Conservation (phyloP, 1,140 invertebrate species). For the Latrodectus geometricus region DNA sequence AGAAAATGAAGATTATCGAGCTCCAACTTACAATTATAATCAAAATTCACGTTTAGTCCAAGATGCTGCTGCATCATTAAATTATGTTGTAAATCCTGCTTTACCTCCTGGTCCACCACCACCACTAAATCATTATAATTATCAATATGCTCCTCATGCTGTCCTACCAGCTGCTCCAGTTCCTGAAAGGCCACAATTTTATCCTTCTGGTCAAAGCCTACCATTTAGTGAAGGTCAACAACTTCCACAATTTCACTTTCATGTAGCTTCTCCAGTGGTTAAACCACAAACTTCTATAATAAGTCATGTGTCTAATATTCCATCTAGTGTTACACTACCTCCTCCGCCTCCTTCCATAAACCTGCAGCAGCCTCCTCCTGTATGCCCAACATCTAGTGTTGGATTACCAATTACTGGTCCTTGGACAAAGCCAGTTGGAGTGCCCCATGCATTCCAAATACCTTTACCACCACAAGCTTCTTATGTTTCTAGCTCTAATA, state of each 20-base stretch:
- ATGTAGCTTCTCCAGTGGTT: slow-evolving; percentile 61
- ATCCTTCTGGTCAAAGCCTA: slow-evolving; percentile 53
- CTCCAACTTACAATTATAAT: slow-evolving; percentile 19
- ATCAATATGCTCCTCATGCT: slow-evolving; percentile 65
- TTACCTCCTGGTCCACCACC: slow-evolving; percentile 46
- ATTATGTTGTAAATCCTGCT: slow-evolving; percentile 35
- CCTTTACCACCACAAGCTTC: slow-evolving; percentile 69
- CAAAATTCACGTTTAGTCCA: slow-evolving; percentile 15
- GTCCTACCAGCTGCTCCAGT: slow-evolving; percentile 64
- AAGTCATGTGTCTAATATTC: slow-evolving; percentile 11
- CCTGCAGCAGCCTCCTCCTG: not conserved
- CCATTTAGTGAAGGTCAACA: slow-evolving; percentile 64
- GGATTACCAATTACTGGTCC: slow-evolving; percentile 24
- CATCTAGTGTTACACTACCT: slow-evolving; percentile 12
- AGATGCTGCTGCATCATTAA: slow-evolving; percentile 38
- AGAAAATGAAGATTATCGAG: slow-evolving; percentile 33
- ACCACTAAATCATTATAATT: slow-evolving; percentile 53
- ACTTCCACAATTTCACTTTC: slow-evolving; percentile 63
- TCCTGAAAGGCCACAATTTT: slow-evolving; percentile 17
- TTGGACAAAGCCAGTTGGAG: slow-evolving; percentile 28
- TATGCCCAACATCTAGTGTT: slow-evolving; percentile 1
- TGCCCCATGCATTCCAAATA: slow-evolving; percentile 79
- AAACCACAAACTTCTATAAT: slow-evolving; percentile 53
- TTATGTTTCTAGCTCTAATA: not conserved
- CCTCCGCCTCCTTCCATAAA: slow-evolving; percentile 15